Percentiles rank a stretch among this genome's conserved stretches.
These are phyloP conservation scores for Rhagoletis zephyria DNA, from an alignment of 1,140 invertebrate genomes.

Conservation along the genomic window DNA sequence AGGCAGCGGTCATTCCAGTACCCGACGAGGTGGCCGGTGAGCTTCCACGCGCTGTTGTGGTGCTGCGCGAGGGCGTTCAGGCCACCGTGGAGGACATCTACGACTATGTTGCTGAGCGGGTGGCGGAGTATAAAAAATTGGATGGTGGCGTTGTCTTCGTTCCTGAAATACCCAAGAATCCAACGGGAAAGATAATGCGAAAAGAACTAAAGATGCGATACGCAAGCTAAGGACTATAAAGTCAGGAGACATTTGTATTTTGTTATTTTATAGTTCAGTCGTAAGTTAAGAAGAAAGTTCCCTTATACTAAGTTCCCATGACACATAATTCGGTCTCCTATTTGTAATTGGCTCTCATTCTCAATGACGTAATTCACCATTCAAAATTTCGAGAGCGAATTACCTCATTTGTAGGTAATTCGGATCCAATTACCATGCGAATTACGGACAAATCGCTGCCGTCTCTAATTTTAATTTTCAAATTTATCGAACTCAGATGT, in stretches of 20 bases:
- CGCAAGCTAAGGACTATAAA: conserved; percentile 60
- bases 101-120: conserved; percentile 77
- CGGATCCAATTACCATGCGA: too few species aligned
- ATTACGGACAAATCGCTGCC: too few species aligned
- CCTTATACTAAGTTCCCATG: too few species aligned
- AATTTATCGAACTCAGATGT: too few species aligned
- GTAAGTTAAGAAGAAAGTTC: not conserved
- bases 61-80: conserved; percentile 73
- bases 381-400: too few species aligned
- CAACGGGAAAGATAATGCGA: conserved; percentile 84
- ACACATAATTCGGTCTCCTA: too few species aligned
- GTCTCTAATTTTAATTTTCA: too few species aligned
- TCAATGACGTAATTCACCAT: too few species aligned
- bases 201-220: conserved; percentile 75
- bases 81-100: conserved; percentile 75
- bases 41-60: conserved; percentile 82
- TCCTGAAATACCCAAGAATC: conserved; percentile 81
- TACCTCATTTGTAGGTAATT: too few species aligned
- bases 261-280: not conserved
- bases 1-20: conserved; percentile 88
- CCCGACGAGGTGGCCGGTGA: conserved; percentile 83
- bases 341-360: too few species aligned
- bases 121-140: conserved; percentile 81
- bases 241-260: not conserved
- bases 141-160: conserved; percentile 80